Base-by-base conservation (phyloP, 1,140 invertebrate genomes). In the Neoseiulus cucumeris region DNA sequence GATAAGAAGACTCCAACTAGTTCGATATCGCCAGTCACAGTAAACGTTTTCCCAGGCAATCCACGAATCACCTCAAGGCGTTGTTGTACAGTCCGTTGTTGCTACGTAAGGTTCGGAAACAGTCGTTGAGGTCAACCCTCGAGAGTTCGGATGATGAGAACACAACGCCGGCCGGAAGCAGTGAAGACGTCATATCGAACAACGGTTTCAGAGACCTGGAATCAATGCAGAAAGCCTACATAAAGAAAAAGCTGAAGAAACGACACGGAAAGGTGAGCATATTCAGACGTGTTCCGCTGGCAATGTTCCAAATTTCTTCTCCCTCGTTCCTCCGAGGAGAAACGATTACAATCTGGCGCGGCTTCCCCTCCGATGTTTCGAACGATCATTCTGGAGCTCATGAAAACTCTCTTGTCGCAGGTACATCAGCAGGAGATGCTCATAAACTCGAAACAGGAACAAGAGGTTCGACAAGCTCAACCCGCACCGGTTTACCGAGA, bases 221-320 rank as follows among this genome's bases (percentile, higher is more conserved):
- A 78, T 90, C 86, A 59, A 93, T 94, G 75, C 91, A 95, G 74
- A 94, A 94, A 77, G 87, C 88, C 42, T 90, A 93, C 72, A 80
- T 94, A 39, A 82, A 87, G 70, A 90, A 94, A 45, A 69, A 73
- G 68, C 45, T 72, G 20, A 72, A 73, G 42, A 71, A 73, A 65
- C 64, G 68, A 14, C 28, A 69, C 30, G 66, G 68, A 67, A 65
- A 68, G 65, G 64, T 68, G 59, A 14, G 69, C 65, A 65, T 66
- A 67, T 39, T 39, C n/a, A n/a, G n/a, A n/a, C n/a, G n/a, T n/a
- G n/a, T n/a, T n/a, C n/a, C n/a, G n/a, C n/a, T n/a, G n/a, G n/a
- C n/a, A 9, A 39, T 39, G 4, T 39, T 39, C 33, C 33, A 9
- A 6, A 39, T 39, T 9, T 39, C 33, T 6, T 39, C 4, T 39